These are phyloP conservation scores for Brachyistius frenatus DNA, from an alignment of 2,113 vertebrate species.

Conservation along the genomic window DNA sequence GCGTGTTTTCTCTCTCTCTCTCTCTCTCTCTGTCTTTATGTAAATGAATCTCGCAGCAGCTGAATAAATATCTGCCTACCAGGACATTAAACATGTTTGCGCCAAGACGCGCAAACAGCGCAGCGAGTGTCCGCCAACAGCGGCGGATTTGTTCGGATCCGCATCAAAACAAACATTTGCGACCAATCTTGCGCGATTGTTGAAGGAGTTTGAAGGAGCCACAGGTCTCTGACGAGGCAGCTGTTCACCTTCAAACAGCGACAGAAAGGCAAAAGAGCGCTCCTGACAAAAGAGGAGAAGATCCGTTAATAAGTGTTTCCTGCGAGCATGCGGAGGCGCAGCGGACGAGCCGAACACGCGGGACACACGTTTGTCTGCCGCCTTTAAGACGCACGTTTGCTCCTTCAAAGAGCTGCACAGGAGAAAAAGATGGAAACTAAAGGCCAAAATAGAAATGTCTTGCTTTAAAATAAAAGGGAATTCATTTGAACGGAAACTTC, in stretches of 20 bases:
- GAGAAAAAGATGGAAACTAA: not conserved
- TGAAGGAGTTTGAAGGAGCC: constrained; percentile 51
- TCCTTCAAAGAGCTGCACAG: constrained; percentile 4
- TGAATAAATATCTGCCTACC: constrained; percentile 80
- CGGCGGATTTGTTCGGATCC: constrained; percentile 81
- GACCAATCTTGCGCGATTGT: constrained; percentile 65
- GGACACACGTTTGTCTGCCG: not conserved
- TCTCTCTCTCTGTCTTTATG: constrained; percentile 55
- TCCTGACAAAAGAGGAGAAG: not conserved
- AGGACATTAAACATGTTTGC: constrained; percentile 77
- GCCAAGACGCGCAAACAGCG: constrained; percentile 73
- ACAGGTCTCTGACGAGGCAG: constrained; percentile 62
- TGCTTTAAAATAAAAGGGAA: not conserved
- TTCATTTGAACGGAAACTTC: not conserved
- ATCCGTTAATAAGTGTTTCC: constrained; percentile 18
- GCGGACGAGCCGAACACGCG: not conserved
- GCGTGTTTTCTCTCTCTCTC: constrained; percentile 1
- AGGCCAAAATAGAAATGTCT: not conserved
- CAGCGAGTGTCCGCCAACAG: constrained; percentile 73
- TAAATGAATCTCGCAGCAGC: constrained; percentile 76
- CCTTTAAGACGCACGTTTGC: not conserved
- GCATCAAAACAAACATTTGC: constrained; percentile 82
- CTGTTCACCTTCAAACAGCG: constrained; percentile 61
- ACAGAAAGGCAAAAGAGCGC: not conserved
- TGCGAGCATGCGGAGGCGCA: not conserved